A percentile compares a stretch with the other conserved stretches of the same genome.
Conservation (phyloP, 2,113 vertebrate genomes). For the Tetraodon nigroviridis region DNA sequence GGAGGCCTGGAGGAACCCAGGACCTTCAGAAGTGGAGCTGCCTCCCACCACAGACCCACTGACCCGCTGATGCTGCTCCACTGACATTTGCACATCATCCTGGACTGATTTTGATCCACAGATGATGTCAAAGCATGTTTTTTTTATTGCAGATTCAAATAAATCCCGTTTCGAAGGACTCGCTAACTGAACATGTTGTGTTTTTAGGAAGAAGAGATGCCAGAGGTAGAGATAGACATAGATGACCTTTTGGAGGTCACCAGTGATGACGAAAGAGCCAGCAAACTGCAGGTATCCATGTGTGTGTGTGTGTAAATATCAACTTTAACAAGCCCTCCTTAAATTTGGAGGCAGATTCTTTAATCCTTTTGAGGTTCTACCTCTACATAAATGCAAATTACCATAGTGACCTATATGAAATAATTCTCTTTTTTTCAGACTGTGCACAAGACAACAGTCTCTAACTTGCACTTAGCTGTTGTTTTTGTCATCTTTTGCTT, state of each 20-base stretch:
- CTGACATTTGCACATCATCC: conserved; percentile 44
- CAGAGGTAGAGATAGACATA: conserved; percentile 97
- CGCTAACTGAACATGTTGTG: conserved; percentile 23
- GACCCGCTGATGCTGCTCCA: conserved; percentile 22
- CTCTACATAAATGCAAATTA: too few species aligned
- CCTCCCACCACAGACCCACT: conserved; percentile 38
- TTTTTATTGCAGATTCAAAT: background rate
- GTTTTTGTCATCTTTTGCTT: too few species aligned
- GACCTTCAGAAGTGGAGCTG: conserved; percentile 55
- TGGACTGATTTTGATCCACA: background rate
- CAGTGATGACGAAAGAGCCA: conserved; percentile 89
- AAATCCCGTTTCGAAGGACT: background rate
- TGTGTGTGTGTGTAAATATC: background rate
- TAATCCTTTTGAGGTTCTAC: too few species aligned
- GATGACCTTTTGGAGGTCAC: conserved; percentile 92
- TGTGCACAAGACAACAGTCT: too few species aligned
- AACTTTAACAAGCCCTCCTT: too few species aligned
- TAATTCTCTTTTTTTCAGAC: too few species aligned
- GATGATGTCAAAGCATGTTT: background rate
- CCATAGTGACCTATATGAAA: too few species aligned
- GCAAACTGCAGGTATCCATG: conserved; percentile 85
- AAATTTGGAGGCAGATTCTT: too few species aligned
- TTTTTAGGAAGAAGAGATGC: conserved; percentile 96
- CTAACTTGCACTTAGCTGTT: too few species aligned
- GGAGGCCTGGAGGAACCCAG: background rate